Percentiles rank a stretch among this genome's conserved stretches.
phyloP scores from a whole-genome alignment of 2,797 vertebrate genomes.

The Brotula barbata region DNA sequence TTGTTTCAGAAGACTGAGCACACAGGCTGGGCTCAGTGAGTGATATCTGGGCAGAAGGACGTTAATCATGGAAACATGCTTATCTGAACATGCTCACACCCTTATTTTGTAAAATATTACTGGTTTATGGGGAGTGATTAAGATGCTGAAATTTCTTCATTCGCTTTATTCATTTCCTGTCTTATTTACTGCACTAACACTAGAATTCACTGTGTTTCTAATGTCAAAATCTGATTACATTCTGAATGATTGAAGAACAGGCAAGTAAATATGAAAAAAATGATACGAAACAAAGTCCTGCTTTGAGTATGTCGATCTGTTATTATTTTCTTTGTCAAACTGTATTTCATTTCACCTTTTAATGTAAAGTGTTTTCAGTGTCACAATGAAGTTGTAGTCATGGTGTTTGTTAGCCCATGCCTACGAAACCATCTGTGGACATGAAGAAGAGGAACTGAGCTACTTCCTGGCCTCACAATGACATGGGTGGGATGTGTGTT shows the following conservation, averaged over 20 bases:
- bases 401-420: background rate
- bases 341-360: slow-evolving; percentile 20
- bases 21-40: slow-evolving; percentile 1
- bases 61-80: slow-evolving; percentile 29
- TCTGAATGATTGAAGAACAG: slow-evolving; percentile 23
- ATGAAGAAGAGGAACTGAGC: background rate
- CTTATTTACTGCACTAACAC: slow-evolving; percentile 69
- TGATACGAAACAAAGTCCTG: background rate
- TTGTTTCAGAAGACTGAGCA: background rate
- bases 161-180: slow-evolving; percentile 37
- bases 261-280: background rate
- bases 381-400: slow-evolving; percentile 1
- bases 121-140: slow-evolving; percentile 15
- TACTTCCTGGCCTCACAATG: slow-evolving; percentile 6
- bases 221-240: slow-evolving; percentile 28
- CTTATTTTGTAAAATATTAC: slow-evolving; percentile 67
- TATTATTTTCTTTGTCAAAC: slow-evolving; percentile 14
- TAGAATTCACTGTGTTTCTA: slow-evolving; percentile 56
- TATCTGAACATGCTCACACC: slow-evolving; percentile 64
- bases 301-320: slow-evolving; percentile 24
- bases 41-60: background rate
- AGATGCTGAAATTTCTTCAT: slow-evolving; percentile 22
- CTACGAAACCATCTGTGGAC: background rate
- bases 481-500: slow-evolving; percentile 7
- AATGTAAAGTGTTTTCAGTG: slow-evolving; percentile 10